Base-by-base conservation (phyloP, 2,888 invertebrate species). In the Polylopha cassiicola region DNA sequence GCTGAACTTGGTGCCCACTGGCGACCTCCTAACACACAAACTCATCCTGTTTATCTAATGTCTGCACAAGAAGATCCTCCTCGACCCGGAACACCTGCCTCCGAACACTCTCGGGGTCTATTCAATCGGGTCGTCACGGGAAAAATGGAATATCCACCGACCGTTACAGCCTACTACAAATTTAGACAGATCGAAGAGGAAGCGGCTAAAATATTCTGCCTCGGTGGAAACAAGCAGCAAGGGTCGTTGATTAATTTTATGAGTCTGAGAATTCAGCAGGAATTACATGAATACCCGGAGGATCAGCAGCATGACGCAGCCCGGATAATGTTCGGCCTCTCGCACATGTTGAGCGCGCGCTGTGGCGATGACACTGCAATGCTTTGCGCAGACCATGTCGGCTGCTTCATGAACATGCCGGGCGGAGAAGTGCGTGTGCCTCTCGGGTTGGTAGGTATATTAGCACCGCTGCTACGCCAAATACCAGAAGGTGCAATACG, bases 1-100 rank as follows among this genome's bases (percentile, higher is more conserved):
- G 92, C 91, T 4, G 93, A 93, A 63, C 84, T 93, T 65, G 93
- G 93, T 1, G 90, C 92, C 1, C 88, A 89, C 43, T 90, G 88
- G 87, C 90, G 89, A 9, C 87, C 89, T 4, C 89, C 91, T 23
- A 68, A 65, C 36, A 51, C 50, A 29, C 52, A 51, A 17, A 70
- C 65, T 17, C 78, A 82, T 66, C 90, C 92, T 0, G 80, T 91
- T n/a, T 92, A 87, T 60, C 84, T 84, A 3, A 64, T 91, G 46
- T 88, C 89, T 0, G 89, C 89, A 0, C 80, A 86, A 31, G 91
- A 91, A 58, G 82, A 88, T 9, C 84, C 91, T 1, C 76, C 91
- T 4, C 87, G 87, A 13, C 77, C 87, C 2, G 85, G 87, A 4
- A 73, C 81, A 14, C 77, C 87, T 1, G 86, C 86, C 6, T 65